These are phyloP conservation scores for Calliphora vomitoria DNA, from an alignment of 2,888 invertebrate genomes.

Conservation along the genomic window DNA sequence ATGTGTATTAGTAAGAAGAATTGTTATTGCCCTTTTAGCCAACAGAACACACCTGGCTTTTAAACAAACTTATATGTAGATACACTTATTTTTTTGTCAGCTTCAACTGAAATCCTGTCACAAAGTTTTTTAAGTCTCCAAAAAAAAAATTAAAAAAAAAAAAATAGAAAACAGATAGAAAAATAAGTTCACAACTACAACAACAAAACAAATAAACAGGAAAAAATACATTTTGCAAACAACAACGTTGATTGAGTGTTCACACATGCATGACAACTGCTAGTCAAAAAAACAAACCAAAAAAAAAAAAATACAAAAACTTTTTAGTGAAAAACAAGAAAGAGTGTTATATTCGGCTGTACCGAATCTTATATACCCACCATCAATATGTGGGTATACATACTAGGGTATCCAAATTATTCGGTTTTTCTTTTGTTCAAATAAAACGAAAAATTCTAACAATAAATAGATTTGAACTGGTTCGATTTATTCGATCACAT, in stretches of 20 bases:
- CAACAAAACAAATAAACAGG: not conserved
- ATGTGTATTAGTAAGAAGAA: not conserved
- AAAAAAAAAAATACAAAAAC: not conserved
- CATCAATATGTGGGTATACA: too few relatives aligned
- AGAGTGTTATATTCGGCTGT: too few relatives aligned
- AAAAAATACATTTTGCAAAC: not conserved
- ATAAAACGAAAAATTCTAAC: too few relatives aligned
- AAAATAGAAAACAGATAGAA: not conserved
- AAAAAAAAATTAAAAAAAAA: not conserved
- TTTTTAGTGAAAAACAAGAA: conserved; percentile 4
- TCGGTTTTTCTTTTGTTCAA: too few relatives aligned
- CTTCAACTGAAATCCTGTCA: conserved; percentile 10
- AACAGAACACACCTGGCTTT: not conserved
- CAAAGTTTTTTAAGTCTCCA: not conserved
- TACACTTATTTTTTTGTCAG: not conserved
- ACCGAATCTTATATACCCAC: too few relatives aligned
- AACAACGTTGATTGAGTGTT: not conserved
- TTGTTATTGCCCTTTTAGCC: conserved; percentile 1
- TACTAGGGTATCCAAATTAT: too few relatives aligned
- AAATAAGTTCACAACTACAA: not conserved
- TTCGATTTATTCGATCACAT: too few relatives aligned
- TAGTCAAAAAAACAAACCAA: not conserved
- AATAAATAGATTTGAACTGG: too few relatives aligned
- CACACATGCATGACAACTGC: conserved; percentile 16
- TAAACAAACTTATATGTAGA: not conserved